A percentile compares a stretch with the other conserved stretches of the same genome.
phyloP scores from a whole-genome alignment of 2,113 vertebrate genomes.

The Suncus etruscus region DNA sequence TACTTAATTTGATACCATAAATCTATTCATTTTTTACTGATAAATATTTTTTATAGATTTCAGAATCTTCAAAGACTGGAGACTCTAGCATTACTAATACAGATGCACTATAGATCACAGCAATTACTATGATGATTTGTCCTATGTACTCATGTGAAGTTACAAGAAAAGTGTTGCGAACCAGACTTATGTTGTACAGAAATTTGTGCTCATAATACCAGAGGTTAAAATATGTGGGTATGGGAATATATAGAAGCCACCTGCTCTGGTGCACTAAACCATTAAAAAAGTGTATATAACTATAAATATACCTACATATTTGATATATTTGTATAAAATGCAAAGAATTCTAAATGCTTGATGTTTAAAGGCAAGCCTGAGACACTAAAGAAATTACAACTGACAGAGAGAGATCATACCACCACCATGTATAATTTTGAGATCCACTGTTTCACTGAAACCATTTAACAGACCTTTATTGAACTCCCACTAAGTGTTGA shows the following conservation, averaged over 20 bases:
- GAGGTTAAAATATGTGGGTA: no score
- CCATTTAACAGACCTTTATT: background rate
- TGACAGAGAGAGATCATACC: background rate
- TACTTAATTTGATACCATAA: conserved; percentile 23
- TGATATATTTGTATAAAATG: no score
- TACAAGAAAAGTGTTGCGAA: no score
- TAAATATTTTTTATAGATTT: conserved; percentile 18
- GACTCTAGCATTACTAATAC: no score
- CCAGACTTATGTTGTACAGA: no score
- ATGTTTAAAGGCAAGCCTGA: background rate
- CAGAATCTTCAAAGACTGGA: background rate
- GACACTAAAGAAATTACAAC: background rate
- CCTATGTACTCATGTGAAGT: no score
- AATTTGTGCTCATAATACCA: no score
- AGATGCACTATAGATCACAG: no score
- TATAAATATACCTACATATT: background rate
- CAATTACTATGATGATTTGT: no score
- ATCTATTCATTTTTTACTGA: conserved; percentile 36
- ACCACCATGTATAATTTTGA: background rate
- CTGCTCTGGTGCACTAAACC: background rate
- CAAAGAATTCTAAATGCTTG: background rate
- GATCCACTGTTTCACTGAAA: background rate
- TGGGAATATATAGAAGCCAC: no score
- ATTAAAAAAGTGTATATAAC: background rate
- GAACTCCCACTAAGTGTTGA: background rate